Evolutionary conservation across 2,797 vertebrate species (phyloP), one percentile per base, ranked within the genome.

Genomic region (Numenius phaeopus): DNA sequence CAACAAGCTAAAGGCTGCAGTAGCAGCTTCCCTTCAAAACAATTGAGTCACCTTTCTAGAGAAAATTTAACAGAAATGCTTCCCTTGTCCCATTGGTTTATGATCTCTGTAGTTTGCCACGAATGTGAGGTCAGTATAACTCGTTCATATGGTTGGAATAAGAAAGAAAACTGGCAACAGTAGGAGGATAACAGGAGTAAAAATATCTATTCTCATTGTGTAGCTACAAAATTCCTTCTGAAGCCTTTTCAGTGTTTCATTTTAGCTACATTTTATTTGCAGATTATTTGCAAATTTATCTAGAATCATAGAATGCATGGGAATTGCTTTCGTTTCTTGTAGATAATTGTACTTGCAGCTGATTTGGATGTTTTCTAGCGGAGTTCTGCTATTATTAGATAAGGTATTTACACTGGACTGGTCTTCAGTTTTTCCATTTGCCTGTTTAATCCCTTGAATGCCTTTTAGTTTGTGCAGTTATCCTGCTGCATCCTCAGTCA

Each of bases 381-480:
- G 73, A 89, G 26, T 89, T 80, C 42, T n/a, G 24, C 83, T 90
- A 14, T 89, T 94, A 78, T 89, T 89, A 84, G 57, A 39, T 92
- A 67, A 83, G 57, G 8, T 89, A 89, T 88, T 90, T 93, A 66
- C 61, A 46, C 24, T 79, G 77, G 52, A 86, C 62, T 44, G 22
- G n/a, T 47, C 57, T 89, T 57, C 61, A 72, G 66, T 70, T 79
- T 89, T 94, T 80, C 55, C 64, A 39, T 96, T 90, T 93, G 37
- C 46, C 79, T 37, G 17, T 78, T 94, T 95, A 91, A 93, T 81
- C 86, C 61, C 18, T 50, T 85, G 50, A 92, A 87, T 91, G 65
- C 29, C 70, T 86, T 95, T 83, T 57, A 71, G 65, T 70, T 80
- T 81, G 54, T 87, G 23, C 42, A 55, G 49, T 82, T 90, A 47